Evolutionary conservation across 2,113 vertebrate species (phyloP).

Genomic region (Candoia aspera): DNA sequence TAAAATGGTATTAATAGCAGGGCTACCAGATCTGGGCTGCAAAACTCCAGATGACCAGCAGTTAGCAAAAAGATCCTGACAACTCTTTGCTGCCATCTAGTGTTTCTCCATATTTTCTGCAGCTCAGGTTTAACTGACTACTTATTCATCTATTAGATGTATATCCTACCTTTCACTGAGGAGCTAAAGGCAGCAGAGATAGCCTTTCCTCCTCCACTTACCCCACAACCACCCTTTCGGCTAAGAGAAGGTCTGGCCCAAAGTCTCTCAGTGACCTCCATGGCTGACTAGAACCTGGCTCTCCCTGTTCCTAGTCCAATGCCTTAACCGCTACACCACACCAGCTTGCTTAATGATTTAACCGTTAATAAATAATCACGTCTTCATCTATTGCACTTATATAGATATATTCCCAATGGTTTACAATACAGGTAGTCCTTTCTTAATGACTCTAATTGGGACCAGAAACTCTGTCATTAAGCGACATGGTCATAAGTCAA

Average conservation of each 20-base stretch:
- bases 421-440: background rate
- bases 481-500: too few species aligned
- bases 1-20: background rate
- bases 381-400: background rate
- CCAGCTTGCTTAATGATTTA: background rate
- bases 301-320: background rate
- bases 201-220: background rate
- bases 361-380: background rate
- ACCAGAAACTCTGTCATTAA: background rate
- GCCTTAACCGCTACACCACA: background rate
- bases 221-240: background rate
- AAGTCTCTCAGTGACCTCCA: background rate
- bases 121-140: background rate
- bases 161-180: background rate
- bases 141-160: background rate
- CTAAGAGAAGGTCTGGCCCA: background rate
- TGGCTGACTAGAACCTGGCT: background rate
- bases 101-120: background rate
- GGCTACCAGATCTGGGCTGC: background rate
- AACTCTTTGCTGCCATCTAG: background rate
- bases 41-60: background rate
- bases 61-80: background rate
- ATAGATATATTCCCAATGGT: background rate
- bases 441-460: background rate
- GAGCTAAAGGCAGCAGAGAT: background rate